Evolutionary conservation across 2,113 vertebrate genomes (phyloP).

Genomic region (Ia io): DNA sequence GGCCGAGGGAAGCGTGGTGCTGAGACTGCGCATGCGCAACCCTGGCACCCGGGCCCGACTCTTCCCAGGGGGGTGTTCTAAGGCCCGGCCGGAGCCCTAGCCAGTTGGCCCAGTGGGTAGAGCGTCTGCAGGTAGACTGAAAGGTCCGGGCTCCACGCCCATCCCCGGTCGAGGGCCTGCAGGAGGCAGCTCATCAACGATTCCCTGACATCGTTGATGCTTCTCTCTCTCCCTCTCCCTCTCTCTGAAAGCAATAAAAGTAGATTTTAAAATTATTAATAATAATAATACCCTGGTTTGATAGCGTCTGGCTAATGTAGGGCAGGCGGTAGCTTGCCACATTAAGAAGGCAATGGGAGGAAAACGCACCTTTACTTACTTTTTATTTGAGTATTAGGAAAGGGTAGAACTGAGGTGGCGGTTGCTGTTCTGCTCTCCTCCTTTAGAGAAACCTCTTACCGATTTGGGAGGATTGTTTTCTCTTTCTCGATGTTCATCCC

Average conservation of each 20-base stretch:
- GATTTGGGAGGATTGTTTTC: neutral
- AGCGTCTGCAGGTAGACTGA: no score
- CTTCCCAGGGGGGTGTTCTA: rapidly evolving
- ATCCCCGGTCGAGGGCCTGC: no score
- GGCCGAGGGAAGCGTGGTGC: rapidly evolving
- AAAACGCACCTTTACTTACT: neutral
- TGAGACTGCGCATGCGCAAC: rapidly evolving
- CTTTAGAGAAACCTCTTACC: neutral
- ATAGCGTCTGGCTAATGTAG: rapidly evolving
- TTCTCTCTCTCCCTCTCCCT: no score
- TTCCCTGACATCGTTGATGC: no score
- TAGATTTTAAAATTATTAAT: no score
- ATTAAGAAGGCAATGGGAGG: neutral
- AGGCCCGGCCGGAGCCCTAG: rapidly evolving
- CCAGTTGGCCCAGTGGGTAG: no score
- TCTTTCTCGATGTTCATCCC: neutral
- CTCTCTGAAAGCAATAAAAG: no score
- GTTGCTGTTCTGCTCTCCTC: neutral
- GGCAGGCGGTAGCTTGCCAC: neutral
- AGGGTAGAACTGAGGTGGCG: neutral
- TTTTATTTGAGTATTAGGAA: neutral
- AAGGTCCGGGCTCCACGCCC: no score
- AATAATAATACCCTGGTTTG: no score
- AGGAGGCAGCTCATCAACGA: no score
- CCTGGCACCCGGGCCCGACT: rapidly evolving